A percentile compares a stretch with the other conserved stretches of the same genome.
Evolutionary conservation across 2,797 vertebrate genomes (phyloP).

Genomic region (Periophthalmus magnuspinnatus): DNA sequence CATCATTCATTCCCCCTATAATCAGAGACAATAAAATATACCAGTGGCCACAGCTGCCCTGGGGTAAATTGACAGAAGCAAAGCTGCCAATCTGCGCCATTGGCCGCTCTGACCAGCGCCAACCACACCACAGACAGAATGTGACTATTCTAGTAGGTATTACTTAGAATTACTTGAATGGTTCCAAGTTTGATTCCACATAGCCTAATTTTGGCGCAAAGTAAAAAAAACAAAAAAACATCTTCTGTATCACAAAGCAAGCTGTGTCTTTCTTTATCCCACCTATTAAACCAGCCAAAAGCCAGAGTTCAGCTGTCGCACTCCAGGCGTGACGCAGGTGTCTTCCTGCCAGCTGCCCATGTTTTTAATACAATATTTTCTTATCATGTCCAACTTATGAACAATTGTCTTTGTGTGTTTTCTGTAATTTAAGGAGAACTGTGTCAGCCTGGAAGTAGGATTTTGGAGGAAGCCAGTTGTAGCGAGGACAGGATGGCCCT

Average conservation of each 20-base stretch:
- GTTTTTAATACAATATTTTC: slow-evolving; percentile 31
- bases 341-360: slow-evolving; percentile 24
- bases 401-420: slow-evolving; percentile 66
- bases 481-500: slow-evolving; percentile 63
- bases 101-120: no score
- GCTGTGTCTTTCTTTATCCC: neutral
- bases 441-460: slow-evolving; percentile 31
- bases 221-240: no score
- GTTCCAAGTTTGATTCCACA: no score
- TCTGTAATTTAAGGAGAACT: slow-evolving; percentile 67
- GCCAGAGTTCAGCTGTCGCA: slow-evolving; percentile 10
- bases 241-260: neutral
- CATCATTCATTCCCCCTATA: neutral
- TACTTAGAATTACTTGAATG: no score
- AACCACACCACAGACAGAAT: neutral
- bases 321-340: slow-evolving; percentile 44
- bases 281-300: neutral
- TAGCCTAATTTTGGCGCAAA: no score
- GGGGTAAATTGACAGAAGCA: neutral
- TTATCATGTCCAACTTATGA: slow-evolving; percentile 17
- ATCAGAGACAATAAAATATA: neutral
- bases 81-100: neutral
- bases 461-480: slow-evolving; percentile 68
- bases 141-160: no score
- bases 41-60: neutral